Conservation (phyloP, 2,113 vertebrate genomes). For the Oreochromis aureus region DNA sequence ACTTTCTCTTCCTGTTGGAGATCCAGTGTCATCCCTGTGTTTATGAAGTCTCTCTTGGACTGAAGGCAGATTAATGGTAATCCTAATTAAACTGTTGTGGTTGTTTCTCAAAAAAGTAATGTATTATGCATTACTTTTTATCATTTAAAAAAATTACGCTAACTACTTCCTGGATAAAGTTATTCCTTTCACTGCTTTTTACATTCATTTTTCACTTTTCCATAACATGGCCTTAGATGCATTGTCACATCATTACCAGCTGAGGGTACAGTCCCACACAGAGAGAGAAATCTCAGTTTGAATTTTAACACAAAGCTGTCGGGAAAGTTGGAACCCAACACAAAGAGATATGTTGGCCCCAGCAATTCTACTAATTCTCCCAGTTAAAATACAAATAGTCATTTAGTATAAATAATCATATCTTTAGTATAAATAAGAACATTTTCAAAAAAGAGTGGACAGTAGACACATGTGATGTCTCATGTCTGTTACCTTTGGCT, state of each 20-base stretch:
- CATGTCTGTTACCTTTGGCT: neutral
- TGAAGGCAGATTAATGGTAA: neutral
- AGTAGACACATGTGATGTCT: neutral
- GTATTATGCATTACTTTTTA: no score
- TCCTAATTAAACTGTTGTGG: neutral
- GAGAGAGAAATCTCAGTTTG: neutral
- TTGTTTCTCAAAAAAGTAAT: neutral
- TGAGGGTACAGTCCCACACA: neutral
- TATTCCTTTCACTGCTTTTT: neutral
- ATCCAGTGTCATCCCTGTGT: neutral
- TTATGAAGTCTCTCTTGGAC: neutral
- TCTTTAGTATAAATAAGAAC: neutral
- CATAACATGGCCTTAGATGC: neutral
- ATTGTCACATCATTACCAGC: neutral
- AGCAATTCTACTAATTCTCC: neutral
- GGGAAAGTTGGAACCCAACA: neutral
- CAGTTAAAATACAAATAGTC: neutral
- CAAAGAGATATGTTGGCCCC: neutral
- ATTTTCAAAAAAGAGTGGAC: neutral
- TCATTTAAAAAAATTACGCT: no score
- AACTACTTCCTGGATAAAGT: no score
- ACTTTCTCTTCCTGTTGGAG: neutral
- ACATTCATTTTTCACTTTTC: neutral
- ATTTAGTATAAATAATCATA: neutral
- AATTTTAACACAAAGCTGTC: neutral